Base-by-base conservation (phyloP, 2,888 invertebrate species). In the Eulithis prunata region DNA sequence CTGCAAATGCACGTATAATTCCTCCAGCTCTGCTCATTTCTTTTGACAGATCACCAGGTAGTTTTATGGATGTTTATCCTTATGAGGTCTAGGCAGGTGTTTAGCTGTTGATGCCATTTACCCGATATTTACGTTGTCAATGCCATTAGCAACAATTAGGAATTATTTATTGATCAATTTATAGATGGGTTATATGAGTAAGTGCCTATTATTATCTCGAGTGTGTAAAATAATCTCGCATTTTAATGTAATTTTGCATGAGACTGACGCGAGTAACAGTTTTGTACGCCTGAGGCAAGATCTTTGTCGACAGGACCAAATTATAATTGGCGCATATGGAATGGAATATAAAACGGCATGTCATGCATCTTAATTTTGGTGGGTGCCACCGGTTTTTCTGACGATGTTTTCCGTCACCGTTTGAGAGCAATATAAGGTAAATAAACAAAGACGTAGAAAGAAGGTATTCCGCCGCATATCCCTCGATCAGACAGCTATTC, bases 151-250 rank as follows among this genome's bases (percentile, higher is more conserved):
- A 72, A 71, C 68, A 71, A 74, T 73, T 71, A 73, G 57, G 54
- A 43, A 62, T 70, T 73, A 72, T 76, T 78, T 75, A 77, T 78
- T 72, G 64, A 56, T 71, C 72, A 68, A 68, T 68, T 73, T 72
- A 70, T 65, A 57, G 70, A 73, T 61, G 53, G n/a, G 7, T 11
- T 54, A 52, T 57, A 32, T 32, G 32, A 32, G 32, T 32, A 32
- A 32, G 32, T 32, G 32, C 32, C 6, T 32, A 6, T 32, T 32
- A 32, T 32, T 32, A 5, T 32, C 32, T 32, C 6, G 32, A 32
- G 32, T 32, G 32, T 32, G 32, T 32, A 32, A 32, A 32, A 32
- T 32, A 32, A 32, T 32, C 32, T 5, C 21, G 6, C 32, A 32
- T 32, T 32, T 32, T 32, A 32, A 5, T 32, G 32, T 32, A 32